Evolutionary conservation across 2,113 vertebrate genomes (phyloP).

Genomic region (Fukomys damarensis): DNA sequence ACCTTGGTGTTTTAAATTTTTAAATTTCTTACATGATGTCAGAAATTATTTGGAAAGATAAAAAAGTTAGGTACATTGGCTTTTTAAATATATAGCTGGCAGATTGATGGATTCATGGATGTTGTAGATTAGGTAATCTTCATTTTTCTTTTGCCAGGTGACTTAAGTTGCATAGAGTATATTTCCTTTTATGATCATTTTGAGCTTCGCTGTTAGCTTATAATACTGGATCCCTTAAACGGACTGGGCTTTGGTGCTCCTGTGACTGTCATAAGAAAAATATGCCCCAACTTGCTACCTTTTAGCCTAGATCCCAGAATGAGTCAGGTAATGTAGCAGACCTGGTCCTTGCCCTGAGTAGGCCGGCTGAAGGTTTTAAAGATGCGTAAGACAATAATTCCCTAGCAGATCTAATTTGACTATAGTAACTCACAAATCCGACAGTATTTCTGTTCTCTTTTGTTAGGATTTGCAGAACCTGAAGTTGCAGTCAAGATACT

Average conservation of each 20-base stretch:
- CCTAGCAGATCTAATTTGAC: conserved; percentile 4
- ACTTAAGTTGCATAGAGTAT: neutral
- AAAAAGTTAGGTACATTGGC: neutral
- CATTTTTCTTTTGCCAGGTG: neutral
- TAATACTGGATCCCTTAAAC: neutral
- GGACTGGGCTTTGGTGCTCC: neutral
- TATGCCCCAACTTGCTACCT: neutral
- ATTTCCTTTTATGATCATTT: neutral
- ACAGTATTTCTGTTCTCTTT: neutral
- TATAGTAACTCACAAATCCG: neutral
- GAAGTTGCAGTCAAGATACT: conserved; percentile 35
- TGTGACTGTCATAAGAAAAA: neutral
- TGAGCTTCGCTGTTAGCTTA: neutral
- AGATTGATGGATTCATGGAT: neutral
- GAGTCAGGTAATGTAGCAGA: neutral
- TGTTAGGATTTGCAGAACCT: conserved; percentile 53
- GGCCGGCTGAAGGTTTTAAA: neutral
- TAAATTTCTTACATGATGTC: neutral
- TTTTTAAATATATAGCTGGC: neutral
- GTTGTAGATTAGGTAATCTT: conserved; percentile 15
- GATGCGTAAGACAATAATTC: neutral
- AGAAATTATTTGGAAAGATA: conserved; percentile 32
- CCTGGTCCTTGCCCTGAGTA: too few species aligned
- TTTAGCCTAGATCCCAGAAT: neutral
- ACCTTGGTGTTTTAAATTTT: neutral